These are phyloP conservation scores for Odontothrips loti DNA, from an alignment of 2,888 invertebrate species.

Conservation along the genomic window DNA sequence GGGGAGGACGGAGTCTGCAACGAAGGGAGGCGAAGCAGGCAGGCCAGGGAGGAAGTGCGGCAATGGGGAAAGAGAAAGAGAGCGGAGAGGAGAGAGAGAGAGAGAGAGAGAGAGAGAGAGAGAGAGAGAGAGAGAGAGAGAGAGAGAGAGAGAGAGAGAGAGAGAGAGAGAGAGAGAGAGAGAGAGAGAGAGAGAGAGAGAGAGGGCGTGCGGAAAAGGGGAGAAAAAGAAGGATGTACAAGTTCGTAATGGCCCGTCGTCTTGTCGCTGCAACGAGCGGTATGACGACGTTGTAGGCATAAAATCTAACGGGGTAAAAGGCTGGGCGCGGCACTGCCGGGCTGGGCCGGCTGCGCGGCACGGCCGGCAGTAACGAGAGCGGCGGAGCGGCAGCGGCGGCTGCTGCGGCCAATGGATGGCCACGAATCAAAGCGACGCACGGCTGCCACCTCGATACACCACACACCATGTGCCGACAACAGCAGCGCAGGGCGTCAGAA, in stretches of 20 bases:
- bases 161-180: conserved; percentile 31
- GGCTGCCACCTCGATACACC: too few relatives aligned
- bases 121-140: conserved; percentile 31
- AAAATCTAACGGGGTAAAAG: conserved; percentile 31
- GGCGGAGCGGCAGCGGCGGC: neutral
- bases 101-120: conserved; percentile 35
- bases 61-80: conserved; percentile 32
- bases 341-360: neutral
- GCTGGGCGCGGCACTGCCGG: conserved; percentile 32
- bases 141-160: conserved; percentile 19
- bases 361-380: neutral
- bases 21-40: neutral
- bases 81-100: conserved; percentile 25
- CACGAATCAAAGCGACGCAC: too few relatives aligned
- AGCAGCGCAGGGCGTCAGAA: too few relatives aligned
- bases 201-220: conserved; percentile 29
- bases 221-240: neutral
- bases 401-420: neutral
- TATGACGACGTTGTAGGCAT: conserved; percentile 37
- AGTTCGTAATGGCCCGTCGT: too few relatives aligned
- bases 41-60: neutral
- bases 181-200: conserved; percentile 28
- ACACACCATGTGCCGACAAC: too few relatives aligned
- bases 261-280: neutral
- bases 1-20: conserved; percentile 15